A percentile compares a stretch with the other conserved stretches of the same genome.
phyloP scores from a whole-genome alignment of 2,113 vertebrate genomes.

The Cichladusa arquata region DNA sequence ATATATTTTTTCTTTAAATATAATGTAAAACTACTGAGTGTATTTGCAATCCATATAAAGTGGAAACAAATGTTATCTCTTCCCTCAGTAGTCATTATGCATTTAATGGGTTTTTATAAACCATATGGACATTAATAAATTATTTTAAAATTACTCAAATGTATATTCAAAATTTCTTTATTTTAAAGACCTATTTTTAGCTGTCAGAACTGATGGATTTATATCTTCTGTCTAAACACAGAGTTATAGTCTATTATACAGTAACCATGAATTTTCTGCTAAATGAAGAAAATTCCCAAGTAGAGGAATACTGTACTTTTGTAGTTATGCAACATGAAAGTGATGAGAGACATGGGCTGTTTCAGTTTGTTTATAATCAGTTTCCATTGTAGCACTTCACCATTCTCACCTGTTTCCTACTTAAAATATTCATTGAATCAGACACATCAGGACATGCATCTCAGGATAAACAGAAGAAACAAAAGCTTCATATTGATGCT shows the following conservation, averaged over 20 bases:
- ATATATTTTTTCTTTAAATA: not conserved
- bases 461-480: constrained; percentile 21
- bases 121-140: not conserved
- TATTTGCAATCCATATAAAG: not conserved
- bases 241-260: not conserved
- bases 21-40: not conserved
- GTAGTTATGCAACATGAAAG: not conserved
- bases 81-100: not conserved
- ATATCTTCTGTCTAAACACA: not conserved
- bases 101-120: not conserved
- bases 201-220: not conserved
- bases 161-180: not conserved
- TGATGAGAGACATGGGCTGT: not conserved
- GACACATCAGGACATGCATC: not conserved
- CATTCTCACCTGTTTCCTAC: constrained; percentile 9
- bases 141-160: not conserved
- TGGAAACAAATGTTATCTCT: not conserved
- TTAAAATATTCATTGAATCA: constrained; percentile 22
- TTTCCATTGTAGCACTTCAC: not conserved
- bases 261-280: not conserved
- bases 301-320: not conserved
- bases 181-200: not conserved
- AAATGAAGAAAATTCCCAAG: not conserved
- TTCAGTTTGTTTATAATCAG: not conserved
- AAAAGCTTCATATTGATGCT: not conserved